Evolutionary conservation across 2,113 vertebrate species (phyloP).

Genomic region (Dryoscopus gambensis): DNA sequence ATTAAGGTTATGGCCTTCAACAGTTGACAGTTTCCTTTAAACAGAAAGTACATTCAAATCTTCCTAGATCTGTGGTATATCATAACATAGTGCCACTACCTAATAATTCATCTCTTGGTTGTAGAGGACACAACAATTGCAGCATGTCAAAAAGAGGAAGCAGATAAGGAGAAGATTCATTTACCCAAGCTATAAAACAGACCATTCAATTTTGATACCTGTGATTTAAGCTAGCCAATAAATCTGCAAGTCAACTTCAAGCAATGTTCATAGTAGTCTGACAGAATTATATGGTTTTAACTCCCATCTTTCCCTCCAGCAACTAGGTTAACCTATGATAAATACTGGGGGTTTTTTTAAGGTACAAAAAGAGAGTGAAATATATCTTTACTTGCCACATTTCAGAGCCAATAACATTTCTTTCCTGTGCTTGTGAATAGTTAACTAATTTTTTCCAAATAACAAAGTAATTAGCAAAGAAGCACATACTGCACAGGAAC

Average conservation of each 20-base stretch:
- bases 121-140: slow-evolving; percentile 33
- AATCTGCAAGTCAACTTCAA: slow-evolving; percentile 50
- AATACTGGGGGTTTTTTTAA: neutral
- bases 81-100: slow-evolving; percentile 3
- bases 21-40: slow-evolving; percentile 37
- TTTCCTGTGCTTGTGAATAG: neutral
- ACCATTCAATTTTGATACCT: slow-evolving; percentile 42
- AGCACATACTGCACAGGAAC: neutral
- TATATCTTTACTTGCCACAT: neutral
- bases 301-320: neutral
- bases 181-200: slow-evolving; percentile 43
- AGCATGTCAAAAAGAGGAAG: slow-evolving; percentile 31
- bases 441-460: neutral
- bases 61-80: neutral
- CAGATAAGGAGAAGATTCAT: slow-evolving; percentile 54
- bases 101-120: slow-evolving; percentile 58
- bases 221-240: slow-evolving; percentile 54
- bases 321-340: neutral
- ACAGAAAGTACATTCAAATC: slow-evolving; percentile 43
- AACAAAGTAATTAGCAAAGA: neutral
- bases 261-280: neutral
- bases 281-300: slow-evolving; percentile 39
- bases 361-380: neutral
- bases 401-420: neutral
- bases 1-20: slow-evolving; percentile 33